Base-by-base conservation (phyloP, 2,113 vertebrate species). In the Rhinogobius similis region DNA sequence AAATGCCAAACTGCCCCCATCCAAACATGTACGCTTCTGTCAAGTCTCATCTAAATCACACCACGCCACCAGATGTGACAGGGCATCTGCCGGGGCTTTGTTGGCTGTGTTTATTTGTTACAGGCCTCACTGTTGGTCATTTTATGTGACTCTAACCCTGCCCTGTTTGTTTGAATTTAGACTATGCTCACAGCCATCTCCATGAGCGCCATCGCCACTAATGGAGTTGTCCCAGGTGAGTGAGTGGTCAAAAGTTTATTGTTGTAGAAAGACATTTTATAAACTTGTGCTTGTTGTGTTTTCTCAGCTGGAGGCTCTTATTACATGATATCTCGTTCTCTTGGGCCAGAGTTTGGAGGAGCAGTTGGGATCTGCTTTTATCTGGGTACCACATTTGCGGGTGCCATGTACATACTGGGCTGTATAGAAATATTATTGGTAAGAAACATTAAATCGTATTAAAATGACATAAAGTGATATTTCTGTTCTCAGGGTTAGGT, bases 151-250 rank as follows among this genome's bases (percentile, higher is more conserved):
- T 58, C 36, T 27, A 9, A 38, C n/a, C 16, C n/a, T 50, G 27
- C 56, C n/a, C 56, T 36, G 61, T 23, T 71, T 52, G n/a, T 62
- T 16, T 68, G 69, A 77, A 89, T 48, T 6, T 94, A 99, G 97
- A 99, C 98, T 0, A 97, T 99, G 98, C 95, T 99, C 90, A 99
- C 98, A 0, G 98, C 98, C 86, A 99, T 99, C 81, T 99, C 98
- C 69, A 99, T 99, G 98, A 99, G 98, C 0, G 98, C 98, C 0
- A 99, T 99, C 0, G 98, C 98, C 29, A 99, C 98, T 73, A 99
- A 99, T 43, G 98, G 98, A 46, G 98, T 99, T 2, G 98, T 99
- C 59, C 98, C 98, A 92, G 98, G 98, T 99, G 90, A 81, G 94
- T 41, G 46, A 20, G 11, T 59, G n/a, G 69, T 12, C 2, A 23